Evolutionary conservation across 30 jellyfish, hydroid and myxozoan species (phyloP).

Genomic region (Rhopilema esculentum): DNA sequence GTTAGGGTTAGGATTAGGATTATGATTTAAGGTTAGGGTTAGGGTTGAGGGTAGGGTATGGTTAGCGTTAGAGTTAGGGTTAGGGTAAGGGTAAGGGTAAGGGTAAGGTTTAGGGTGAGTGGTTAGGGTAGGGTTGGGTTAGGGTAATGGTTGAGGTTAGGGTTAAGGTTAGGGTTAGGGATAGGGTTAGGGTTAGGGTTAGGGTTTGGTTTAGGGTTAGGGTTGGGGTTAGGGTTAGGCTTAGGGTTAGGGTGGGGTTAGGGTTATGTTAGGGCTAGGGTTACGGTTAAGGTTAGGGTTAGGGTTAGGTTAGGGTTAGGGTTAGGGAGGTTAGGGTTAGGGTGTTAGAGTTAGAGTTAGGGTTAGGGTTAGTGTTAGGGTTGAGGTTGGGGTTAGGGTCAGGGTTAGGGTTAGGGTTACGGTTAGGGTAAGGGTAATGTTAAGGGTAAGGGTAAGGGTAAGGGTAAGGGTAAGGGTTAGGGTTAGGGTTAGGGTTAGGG

Average conservation of each 20-base stretch:
- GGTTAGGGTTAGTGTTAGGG: slow-evolving; percentile 66
- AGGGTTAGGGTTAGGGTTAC: slow-evolving; percentile 63
- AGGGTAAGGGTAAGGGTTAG: slow-evolving; percentile 38
- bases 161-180: no score
- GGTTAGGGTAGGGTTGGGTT: slow-evolving; percentile 26
- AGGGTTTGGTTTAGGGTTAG: no score
- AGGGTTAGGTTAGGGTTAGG: slow-evolving; percentile 63
- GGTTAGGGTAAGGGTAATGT: slow-evolving; percentile 65
- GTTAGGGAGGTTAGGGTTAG: no score
- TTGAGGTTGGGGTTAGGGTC: no score
- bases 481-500: slow-evolving; percentile 4
- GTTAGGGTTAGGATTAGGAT: no score
- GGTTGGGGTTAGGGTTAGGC: no score
- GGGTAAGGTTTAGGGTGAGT: slow-evolving; percentile 54
- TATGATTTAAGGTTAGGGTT: slow-evolving; percentile 54
- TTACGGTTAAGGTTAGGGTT: no score
- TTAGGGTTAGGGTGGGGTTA: no score
- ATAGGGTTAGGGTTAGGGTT: no score
- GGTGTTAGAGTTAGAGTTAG: slow-evolving; percentile 57
- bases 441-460: slow-evolving; percentile 35
- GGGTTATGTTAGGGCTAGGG: no score
- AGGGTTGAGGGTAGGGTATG: slow-evolving; percentile 51
- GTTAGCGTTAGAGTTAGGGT: slow-evolving; percentile 57
- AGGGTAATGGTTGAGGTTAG: no score
- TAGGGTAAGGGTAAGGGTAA: slow-evolving; percentile 48